Conservation (phyloP, 2,113 vertebrate species). For the Periophthalmodon schlosseri region DNA sequence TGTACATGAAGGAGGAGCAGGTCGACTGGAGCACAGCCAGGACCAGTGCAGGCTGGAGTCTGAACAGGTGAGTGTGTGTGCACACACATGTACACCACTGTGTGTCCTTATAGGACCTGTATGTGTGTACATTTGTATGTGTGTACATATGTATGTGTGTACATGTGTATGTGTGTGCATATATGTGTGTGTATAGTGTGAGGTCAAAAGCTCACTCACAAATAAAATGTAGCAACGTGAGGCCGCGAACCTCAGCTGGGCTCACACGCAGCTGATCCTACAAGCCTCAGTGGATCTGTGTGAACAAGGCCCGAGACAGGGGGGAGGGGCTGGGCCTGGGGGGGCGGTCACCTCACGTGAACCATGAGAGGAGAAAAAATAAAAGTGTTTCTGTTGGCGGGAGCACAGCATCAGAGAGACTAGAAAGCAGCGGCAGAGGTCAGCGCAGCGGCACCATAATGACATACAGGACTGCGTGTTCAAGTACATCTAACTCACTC, state of each 20-base stretch:
- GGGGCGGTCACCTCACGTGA: slow-evolving; percentile 67
- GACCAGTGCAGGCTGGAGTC: slow-evolving; percentile 17
- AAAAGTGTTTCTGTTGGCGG: slow-evolving; percentile 37
- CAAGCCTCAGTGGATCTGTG: slow-evolving; percentile 80
- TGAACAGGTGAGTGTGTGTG: slow-evolving; percentile 44
- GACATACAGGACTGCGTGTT: slow-evolving; percentile 1
- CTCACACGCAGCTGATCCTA: slow-evolving; percentile 77
- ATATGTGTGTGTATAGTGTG: slow-evolving; percentile 53
- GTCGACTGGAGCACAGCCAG: slow-evolving; percentile 57
- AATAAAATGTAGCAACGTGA: slow-evolving; percentile 78
- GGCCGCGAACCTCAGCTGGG: slow-evolving; percentile 72
- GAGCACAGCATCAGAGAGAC: slow-evolving; percentile 61
- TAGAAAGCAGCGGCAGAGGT: slow-evolving; percentile 73
- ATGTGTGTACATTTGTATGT: slow-evolving; percentile 1
- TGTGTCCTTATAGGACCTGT: background rate
- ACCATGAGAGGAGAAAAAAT: slow-evolving; percentile 32
- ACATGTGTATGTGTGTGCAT: slow-evolving; percentile 13
- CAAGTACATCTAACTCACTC: slow-evolving; percentile 1
- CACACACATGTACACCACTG: slow-evolving; percentile 14
- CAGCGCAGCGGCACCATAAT: slow-evolving; percentile 41
- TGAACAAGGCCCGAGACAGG: slow-evolving; percentile 56
- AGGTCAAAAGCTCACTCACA: slow-evolving; percentile 76
- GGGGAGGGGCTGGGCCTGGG: slow-evolving; percentile 2
- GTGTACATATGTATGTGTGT: slow-evolving; percentile 35
- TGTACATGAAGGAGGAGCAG: slow-evolving; percentile 72